Percentiles rank a stretch among this genome's conserved stretches.
Evolutionary conservation across 2,797 vertebrate genomes (phyloP).

Genomic region (Macropodus opercularis): DNA sequence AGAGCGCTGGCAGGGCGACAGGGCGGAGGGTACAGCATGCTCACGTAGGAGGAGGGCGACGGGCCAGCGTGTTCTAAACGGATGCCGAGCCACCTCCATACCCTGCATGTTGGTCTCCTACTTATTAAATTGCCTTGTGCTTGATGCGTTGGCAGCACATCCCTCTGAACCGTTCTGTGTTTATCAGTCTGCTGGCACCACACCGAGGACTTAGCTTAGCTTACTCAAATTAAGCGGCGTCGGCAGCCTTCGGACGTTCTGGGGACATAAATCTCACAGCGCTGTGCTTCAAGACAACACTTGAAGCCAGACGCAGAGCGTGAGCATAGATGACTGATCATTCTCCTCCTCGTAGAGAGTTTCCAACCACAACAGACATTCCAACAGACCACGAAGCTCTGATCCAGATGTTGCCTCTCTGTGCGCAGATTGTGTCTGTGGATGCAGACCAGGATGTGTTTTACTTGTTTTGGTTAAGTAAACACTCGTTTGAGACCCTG

Average conservation of each 20-base stretch:
- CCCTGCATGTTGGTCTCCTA: too few relatives aligned
- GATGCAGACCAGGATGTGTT: conserved; percentile 19
- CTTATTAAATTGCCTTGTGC: not conserved
- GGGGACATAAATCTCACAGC: conserved; percentile 3
- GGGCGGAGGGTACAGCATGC: not conserved
- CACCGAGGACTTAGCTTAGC: not conserved
- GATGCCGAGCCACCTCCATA: too few relatives aligned
- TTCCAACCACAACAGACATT: conserved; percentile 65
- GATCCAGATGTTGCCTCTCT: conserved; percentile 60
- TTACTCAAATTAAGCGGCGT: not conserved
- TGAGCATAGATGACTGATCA: conserved; percentile 29
- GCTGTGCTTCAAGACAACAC: conserved; percentile 31
- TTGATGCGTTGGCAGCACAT: too few relatives aligned
- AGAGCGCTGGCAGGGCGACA: conserved; percentile 36
- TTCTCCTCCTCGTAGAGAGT: conserved; percentile 49
- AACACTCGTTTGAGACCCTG: conserved; percentile 39
- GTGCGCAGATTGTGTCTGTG: conserved; percentile 23
- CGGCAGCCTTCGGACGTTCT: conserved; percentile 5
- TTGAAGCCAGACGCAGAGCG: conserved; percentile 28
- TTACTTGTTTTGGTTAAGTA: conserved; percentile 33
- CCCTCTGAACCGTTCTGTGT: too few relatives aligned
- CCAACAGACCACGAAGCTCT: conserved; percentile 45
- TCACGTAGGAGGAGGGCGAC: not conserved
- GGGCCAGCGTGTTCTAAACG: too few relatives aligned
- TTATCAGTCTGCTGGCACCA: not conserved